Conservation (phyloP, 2,888 invertebrate genomes). For the Aleiodes leptofemur region DNA sequence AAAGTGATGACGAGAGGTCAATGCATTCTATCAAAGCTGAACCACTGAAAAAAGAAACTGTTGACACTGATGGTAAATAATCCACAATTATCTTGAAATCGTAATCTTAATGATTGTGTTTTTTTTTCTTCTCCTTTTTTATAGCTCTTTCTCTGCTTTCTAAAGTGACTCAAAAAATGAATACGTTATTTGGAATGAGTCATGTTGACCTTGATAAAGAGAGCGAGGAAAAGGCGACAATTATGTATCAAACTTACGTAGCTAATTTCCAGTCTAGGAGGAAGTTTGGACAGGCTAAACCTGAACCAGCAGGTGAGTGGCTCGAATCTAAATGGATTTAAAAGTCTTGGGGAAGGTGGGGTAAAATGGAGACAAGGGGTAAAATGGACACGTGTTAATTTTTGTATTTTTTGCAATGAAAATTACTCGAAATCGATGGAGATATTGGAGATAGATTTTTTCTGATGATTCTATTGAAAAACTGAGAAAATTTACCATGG, state of each 20-base stretch:
- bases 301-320: conserved; percentile 63
- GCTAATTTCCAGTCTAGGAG: conserved; percentile 63
- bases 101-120: conserved; percentile 26
- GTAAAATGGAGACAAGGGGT: no score
- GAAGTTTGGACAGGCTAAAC: conserved; percentile 54
- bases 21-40: conserved; percentile 20
- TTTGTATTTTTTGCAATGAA: no score
- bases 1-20: conserved; percentile 42
- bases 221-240: conserved; percentile 62
- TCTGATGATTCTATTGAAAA: no score
- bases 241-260: conserved; percentile 68
- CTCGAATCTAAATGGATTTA: neutral
- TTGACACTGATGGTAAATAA: conserved; percentile 60
- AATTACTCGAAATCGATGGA: no score
- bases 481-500: no score
- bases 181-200: conserved; percentile 61
- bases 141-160: conserved; percentile 64
- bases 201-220: conserved; percentile 63
- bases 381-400: no score
- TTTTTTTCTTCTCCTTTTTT: no score
- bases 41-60: conserved; percentile 49
- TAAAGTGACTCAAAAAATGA: conserved; percentile 63
- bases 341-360: no score
- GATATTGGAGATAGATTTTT: no score
- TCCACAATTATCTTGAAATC: conserved; percentile 9